Evolutionary conservation across 2,797 vertebrate species (phyloP).

Genomic region (Loriculus beryllinus): DNA sequence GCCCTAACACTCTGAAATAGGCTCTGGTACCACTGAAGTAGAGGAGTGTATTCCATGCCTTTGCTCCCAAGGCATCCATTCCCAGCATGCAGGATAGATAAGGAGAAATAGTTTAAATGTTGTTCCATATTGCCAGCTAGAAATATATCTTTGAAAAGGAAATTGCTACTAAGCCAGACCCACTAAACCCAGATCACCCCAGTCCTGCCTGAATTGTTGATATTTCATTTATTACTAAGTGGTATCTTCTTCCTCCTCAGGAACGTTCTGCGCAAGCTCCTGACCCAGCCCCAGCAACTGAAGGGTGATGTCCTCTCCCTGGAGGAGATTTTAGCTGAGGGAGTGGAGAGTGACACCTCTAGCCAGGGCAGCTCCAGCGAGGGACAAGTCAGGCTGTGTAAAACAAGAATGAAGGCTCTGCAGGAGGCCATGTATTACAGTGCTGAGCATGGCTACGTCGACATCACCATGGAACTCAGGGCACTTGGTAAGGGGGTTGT

Average conservation of each 20-base stretch:
- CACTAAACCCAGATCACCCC: background rate
- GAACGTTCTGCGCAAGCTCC: slow-evolving; percentile 93
- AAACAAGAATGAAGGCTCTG: slow-evolving; percentile 90
- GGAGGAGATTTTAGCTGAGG: slow-evolving; percentile 96
- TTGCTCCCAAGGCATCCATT: background rate
- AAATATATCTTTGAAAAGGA: background rate
- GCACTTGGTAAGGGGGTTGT: slow-evolving; percentile 80
- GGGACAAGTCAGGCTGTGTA: slow-evolving; percentile 85
- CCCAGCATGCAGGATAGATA: background rate
- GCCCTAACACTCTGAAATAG: background rate
- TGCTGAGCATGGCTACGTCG: slow-evolving; percentile 93
- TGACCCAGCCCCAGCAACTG: slow-evolving; percentile 91
- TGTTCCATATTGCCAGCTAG: background rate
- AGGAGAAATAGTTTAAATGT: background rate
- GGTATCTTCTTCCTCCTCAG: slow-evolving; percentile 61
- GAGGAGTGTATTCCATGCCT: background rate
- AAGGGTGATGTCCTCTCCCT: slow-evolving; percentile 94
- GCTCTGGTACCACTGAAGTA: background rate
- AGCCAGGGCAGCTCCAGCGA: slow-evolving; percentile 80
- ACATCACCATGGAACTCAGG: slow-evolving; percentile 96
- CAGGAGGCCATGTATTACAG: slow-evolving; percentile 98
- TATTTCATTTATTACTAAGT: accelerated
- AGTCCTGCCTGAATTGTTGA: accelerated
- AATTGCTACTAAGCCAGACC: background rate
- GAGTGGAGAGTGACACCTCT: slow-evolving; percentile 83